These are phyloP conservation scores for Campylomormyrus numenius DNA, from an alignment of 2,113 vertebrate genomes.

Conservation along the genomic window DNA sequence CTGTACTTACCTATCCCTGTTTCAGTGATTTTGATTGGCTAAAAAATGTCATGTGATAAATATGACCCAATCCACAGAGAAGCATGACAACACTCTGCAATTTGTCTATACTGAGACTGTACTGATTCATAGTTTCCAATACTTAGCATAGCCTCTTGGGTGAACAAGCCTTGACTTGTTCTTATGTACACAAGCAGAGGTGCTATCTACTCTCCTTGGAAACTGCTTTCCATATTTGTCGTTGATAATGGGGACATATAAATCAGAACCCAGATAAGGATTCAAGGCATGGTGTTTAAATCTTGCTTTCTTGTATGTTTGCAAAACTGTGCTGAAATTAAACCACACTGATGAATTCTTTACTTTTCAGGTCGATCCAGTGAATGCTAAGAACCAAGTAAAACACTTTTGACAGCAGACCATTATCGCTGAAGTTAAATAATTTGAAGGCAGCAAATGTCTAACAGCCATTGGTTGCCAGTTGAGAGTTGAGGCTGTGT, in stretches of 20 bases:
- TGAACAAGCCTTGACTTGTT: not conserved
- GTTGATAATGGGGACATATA: not conserved
- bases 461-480: not conserved
- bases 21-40: not conserved
- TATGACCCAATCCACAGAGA: not conserved
- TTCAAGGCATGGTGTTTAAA: not conserved
- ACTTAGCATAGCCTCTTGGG: constrained; percentile 12
- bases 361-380: constrained; percentile 51
- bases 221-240: not conserved
- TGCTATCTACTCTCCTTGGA: not conserved
- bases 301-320: not conserved
- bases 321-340: not conserved
- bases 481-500: not conserved
- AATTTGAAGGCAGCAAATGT: not conserved
- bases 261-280: not conserved
- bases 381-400: constrained; percentile 51
- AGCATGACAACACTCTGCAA: not conserved
- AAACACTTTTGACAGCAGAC: not conserved
- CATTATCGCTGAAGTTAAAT: not conserved
- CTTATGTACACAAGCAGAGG: not conserved
- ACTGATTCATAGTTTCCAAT: constrained; percentile 25
- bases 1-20: not conserved
- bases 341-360: not conserved
- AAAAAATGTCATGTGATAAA: not conserved
- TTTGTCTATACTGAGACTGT: not conserved